Evolutionary conservation across 2,888 invertebrate species (phyloP).

Genomic region (Scelioninae gen. 1): DNA sequence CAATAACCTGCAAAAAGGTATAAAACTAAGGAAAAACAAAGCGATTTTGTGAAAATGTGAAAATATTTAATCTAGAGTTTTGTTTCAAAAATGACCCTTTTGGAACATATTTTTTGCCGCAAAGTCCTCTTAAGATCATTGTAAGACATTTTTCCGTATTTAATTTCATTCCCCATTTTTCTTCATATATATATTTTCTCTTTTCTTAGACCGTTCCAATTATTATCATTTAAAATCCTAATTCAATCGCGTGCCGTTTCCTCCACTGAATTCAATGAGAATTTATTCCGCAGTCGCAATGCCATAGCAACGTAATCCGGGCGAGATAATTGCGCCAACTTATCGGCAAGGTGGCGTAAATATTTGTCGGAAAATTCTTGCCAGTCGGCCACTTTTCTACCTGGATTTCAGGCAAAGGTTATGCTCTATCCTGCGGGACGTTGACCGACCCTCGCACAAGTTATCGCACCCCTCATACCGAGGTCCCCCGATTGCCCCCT

Average conservation of each 20-base stretch:
- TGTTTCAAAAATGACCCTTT: no score
- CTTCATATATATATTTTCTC: no score
- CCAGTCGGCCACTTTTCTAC: constrained; percentile 35
- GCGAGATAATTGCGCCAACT: constrained; percentile 26
- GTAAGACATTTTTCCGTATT: no score
- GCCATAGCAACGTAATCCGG: constrained; percentile 3
- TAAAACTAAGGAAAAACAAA: no score
- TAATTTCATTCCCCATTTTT: no score
- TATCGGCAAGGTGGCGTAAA: constrained; percentile 41
- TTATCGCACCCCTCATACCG: constrained; percentile 60
- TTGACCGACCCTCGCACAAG: constrained; percentile 61
- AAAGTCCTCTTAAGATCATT: no score
- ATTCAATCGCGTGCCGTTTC: background rate
- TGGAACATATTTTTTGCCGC: no score
- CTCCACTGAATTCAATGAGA: background rate
- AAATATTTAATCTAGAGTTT: no score
- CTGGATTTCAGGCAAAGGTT: constrained; percentile 47
- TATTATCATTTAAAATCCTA: no score
- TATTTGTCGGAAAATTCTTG: constrained; percentile 54
- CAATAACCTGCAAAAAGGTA: no score
- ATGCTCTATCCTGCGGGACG: constrained; percentile 73
- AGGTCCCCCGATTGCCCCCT: constrained; percentile 73
- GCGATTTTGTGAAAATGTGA: no score
- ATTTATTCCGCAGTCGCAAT: background rate
- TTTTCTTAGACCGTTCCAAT: no score